Evolutionary conservation across 2,888 invertebrate genomes (phyloP).

Genomic region (Endomychus coccineus): DNA sequence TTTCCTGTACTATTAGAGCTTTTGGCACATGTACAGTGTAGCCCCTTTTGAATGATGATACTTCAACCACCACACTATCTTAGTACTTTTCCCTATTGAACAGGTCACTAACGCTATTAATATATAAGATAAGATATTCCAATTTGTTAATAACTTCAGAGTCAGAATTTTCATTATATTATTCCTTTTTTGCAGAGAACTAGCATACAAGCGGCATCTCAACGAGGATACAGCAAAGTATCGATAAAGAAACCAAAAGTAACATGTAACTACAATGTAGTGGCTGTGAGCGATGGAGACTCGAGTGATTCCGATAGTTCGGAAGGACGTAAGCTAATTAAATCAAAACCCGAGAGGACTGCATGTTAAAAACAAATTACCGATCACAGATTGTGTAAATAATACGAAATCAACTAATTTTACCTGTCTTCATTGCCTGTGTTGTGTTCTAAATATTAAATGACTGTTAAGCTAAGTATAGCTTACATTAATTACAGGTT

Average conservation of each 20-base stretch:
- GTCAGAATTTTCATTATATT: slow-evolving; percentile 7
- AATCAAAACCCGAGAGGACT: slow-evolving; percentile 37
- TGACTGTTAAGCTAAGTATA: slow-evolving; percentile 12
- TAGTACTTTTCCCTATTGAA: too few relatives aligned
- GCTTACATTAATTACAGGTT: slow-evolving; percentile 11
- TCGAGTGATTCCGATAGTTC: slow-evolving; percentile 41
- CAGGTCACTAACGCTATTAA: too few relatives aligned
- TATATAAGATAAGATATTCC: too few relatives aligned
- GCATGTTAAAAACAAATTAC: slow-evolving; percentile 32
- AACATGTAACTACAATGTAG: slow-evolving; percentile 45
- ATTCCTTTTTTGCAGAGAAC: slow-evolving; percentile 36
- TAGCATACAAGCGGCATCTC: slow-evolving; percentile 35
- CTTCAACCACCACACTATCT: too few relatives aligned
- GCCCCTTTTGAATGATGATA: too few relatives aligned
- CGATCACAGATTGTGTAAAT: slow-evolving; percentile 8
- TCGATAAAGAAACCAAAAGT: slow-evolving; percentile 45
- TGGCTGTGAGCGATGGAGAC: slow-evolving; percentile 42
- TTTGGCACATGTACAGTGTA: too few relatives aligned
- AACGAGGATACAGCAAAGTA: slow-evolving; percentile 41
- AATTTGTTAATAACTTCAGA: too few relatives aligned
- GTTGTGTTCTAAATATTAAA: slow-evolving; percentile 7
- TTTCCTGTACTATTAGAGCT: too few relatives aligned
- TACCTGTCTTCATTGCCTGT: slow-evolving; percentile 14
- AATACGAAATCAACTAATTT: slow-evolving; percentile 1
- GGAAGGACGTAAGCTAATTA: slow-evolving; percentile 37